Percentiles rank a stretch among this genome's conserved stretches.
phyloP scores from a whole-genome alignment of 2,888 invertebrate genomes.

The Hyles lineata region DNA sequence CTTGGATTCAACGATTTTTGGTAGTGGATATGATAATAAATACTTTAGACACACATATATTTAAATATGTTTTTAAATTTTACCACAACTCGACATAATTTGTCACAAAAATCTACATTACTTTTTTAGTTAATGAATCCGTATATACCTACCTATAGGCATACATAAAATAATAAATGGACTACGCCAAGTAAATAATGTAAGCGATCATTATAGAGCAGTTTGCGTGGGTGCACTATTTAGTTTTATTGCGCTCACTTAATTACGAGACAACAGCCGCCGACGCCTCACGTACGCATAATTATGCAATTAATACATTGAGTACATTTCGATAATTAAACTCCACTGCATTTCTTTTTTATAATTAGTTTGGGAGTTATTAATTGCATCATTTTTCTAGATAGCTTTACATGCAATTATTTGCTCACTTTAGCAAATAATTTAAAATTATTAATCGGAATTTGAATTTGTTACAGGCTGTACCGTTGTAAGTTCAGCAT shows the following conservation, averaged over 20 bases:
- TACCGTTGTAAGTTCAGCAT: too few relatives aligned
- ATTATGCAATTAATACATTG: slow-evolving; percentile 29
- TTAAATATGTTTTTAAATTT: too few relatives aligned
- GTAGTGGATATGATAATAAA: too few relatives aligned
- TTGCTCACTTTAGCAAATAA: too few relatives aligned
- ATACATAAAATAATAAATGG: not conserved
- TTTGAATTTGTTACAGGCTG: too few relatives aligned
- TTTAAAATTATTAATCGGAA: too few relatives aligned
- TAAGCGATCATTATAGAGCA: slow-evolving; percentile 35
- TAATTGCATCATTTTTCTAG: not conserved
- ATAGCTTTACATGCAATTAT: too few relatives aligned
- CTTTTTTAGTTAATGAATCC: not conserved
- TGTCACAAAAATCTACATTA: not conserved
- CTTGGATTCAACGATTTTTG: too few relatives aligned
- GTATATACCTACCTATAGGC: not conserved
- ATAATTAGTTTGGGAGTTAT: not conserved
- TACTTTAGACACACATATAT: too few relatives aligned
- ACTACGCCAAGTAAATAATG: not conserved
- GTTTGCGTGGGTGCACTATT: slow-evolving; percentile 49
- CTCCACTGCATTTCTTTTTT: not conserved
- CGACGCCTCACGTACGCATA: slow-evolving; percentile 44
- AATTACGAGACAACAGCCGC: slow-evolving; percentile 59
- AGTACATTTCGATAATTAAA: slow-evolving; percentile 22
- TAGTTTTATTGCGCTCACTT: slow-evolving; percentile 55
- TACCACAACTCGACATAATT: too few relatives aligned